Percentiles rank a stretch among this genome's conserved stretches.
Conservation (phyloP, 2,113 vertebrate species). For the Numida meleagris region DNA sequence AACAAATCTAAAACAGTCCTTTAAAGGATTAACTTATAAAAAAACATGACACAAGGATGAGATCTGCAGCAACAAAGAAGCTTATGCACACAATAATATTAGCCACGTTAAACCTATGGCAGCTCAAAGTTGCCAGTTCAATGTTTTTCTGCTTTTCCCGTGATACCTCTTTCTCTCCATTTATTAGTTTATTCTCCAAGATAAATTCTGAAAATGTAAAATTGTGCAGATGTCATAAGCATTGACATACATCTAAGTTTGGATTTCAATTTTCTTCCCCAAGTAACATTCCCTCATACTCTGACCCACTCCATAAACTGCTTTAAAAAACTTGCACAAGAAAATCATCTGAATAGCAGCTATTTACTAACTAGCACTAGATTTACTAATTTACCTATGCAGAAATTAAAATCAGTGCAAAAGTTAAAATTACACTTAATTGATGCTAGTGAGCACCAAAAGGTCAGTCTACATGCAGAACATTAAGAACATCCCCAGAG, state of each 20-base stretch:
- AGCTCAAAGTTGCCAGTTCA: not conserved
- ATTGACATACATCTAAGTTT: not conserved
- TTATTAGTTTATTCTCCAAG: not conserved
- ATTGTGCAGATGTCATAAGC: not conserved
- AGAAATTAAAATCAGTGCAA: not conserved
- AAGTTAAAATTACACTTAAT: not conserved
- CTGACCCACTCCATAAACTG: not conserved
- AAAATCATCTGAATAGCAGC: not conserved
- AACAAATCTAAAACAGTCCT: not conserved
- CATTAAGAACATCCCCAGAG: not conserved
- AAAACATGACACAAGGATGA: not conserved
- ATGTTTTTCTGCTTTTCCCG: not conserved
- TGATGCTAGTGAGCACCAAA: not conserved
- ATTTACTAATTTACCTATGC: not conserved
- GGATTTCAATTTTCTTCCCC: not conserved
- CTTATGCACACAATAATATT: fast-evolving
- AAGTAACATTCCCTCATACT: not conserved
- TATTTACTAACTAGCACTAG: not conserved
- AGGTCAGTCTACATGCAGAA: not conserved
- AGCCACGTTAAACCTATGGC: not conserved
- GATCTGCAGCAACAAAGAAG: not conserved
- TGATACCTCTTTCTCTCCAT: not conserved
- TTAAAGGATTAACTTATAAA: not conserved
- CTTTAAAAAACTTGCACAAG: not conserved
- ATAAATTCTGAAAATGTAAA: not conserved